A percentile compares a stretch with the other conserved stretches of the same genome.
Conservation (phyloP, 2,888 invertebrate species). For the Eupeodes latifasciatus region DNA sequence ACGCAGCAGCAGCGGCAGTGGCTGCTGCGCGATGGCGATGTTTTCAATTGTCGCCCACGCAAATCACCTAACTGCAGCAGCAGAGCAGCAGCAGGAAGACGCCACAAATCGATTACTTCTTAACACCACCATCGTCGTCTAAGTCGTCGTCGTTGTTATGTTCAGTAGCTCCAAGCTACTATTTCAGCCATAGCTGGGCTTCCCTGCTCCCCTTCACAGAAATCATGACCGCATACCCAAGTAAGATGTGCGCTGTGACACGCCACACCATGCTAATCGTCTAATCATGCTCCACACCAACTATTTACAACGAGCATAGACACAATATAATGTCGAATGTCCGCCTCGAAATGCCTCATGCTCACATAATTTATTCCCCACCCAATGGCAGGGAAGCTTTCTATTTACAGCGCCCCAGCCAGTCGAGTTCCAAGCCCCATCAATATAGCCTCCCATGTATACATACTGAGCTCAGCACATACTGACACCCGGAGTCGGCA, state of each 20-base stretch:
- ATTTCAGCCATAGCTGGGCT: slow-evolving; percentile 16
- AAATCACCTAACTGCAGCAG: slow-evolving; percentile 53
- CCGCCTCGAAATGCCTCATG: slow-evolving; percentile 75
- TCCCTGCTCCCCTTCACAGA: slow-evolving; percentile 25
- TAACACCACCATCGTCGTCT: slow-evolving; percentile 36
- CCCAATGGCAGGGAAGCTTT: slow-evolving; percentile 75
- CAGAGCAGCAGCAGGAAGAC: slow-evolving; percentile 62
- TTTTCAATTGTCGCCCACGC: slow-evolving; percentile 68
- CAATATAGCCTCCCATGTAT: slow-evolving; percentile 52
- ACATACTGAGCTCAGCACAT: slow-evolving; percentile 58
- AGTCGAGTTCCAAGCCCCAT: slow-evolving; percentile 70
- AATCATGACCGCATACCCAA: slow-evolving; percentile 51
- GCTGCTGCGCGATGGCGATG: neutral
- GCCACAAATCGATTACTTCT: slow-evolving; percentile 73
- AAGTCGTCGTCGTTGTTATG: slow-evolving; percentile 17
- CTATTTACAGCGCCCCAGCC: slow-evolving; percentile 75
- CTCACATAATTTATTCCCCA: slow-evolving; percentile 76
- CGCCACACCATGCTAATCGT: slow-evolving; percentile 72
- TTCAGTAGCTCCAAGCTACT: slow-evolving; percentile 64
- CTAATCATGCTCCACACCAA: slow-evolving; percentile 74
- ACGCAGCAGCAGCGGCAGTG: slow-evolving; percentile 9
- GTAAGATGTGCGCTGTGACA: slow-evolving; percentile 72
- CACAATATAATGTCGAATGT: slow-evolving; percentile 75
- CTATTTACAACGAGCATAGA: slow-evolving; percentile 63
- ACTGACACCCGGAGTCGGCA: slow-evolving; percentile 54